These are phyloP conservation scores for Stictocephala bisonia DNA, from an alignment of 2,888 invertebrate genomes.

Conservation along the genomic window DNA sequence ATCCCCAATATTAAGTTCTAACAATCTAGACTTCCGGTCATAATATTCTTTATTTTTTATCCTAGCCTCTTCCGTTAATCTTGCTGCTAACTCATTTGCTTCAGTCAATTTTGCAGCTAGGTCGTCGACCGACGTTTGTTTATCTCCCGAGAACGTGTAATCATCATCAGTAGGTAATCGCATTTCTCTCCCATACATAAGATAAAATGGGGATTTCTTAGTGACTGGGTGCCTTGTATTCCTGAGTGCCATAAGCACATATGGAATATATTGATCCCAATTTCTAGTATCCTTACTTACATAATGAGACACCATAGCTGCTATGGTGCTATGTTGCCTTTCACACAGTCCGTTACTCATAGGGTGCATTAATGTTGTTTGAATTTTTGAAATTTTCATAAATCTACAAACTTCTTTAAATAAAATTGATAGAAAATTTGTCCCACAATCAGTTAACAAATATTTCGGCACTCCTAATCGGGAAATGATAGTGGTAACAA, in stretches of 20 bases:
- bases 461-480: slow-evolving; percentile 62
- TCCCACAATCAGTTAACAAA: slow-evolving; percentile 63
- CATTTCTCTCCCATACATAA: background rate
- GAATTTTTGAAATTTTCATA: slow-evolving; percentile 27
- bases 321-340: slow-evolving; percentile 60
- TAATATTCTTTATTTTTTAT: background rate
- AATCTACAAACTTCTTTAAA: slow-evolving; percentile 53
- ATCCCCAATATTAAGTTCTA: background rate
- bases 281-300: slow-evolving; percentile 57
- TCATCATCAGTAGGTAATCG: background rate
- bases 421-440: slow-evolving; percentile 62
- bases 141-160: background rate
- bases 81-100: background rate
- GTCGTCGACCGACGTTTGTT: background rate
- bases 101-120: background rate
- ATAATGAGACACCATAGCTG: slow-evolving; percentile 60
- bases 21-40: background rate
- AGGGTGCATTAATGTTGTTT: slow-evolving; percentile 59
- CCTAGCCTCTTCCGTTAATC: background rate
- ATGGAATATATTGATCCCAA: slow-evolving; percentile 61
- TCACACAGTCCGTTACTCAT: slow-evolving; percentile 61
- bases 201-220: background rate
- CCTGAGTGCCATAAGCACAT: too few relatives aligned
- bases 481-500: slow-evolving; percentile 60
- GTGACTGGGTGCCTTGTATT: background rate